Evolutionary conservation across 2,888 invertebrate genomes (phyloP), one percentile per base, ranked within the genome.

Genomic region (Phytoseiulus persimilis): DNA sequence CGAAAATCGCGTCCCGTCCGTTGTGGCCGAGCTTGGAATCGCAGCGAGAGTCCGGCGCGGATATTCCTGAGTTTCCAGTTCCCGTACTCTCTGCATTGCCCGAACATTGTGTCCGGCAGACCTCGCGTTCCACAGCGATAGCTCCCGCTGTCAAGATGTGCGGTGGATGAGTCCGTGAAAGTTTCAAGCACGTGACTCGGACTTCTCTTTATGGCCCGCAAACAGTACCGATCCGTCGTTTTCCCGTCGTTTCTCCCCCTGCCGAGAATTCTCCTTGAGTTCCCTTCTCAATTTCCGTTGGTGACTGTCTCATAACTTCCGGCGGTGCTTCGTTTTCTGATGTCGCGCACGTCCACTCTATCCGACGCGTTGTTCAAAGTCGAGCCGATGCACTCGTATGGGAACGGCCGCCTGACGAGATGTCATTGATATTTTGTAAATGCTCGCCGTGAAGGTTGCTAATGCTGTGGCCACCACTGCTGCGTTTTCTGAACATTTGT

Each of bases 391-490:
- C 28, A 65, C 65, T 65, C 65, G 65, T 23, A 65, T 65, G 65
- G 28, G 65, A 65, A 65, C 65, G 65, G 18, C 65, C 18, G 28
- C 23, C 65, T 65, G 65, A 65, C 65, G 65, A 65, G 65, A 65
- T 65, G 65, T 65, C 65, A 65, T 65, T 65, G 65, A 65, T 65
- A 65, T 65, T 65, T 65, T 65, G 65, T 65, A 65, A 65, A 65
- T 65, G 65, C 65, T 65, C 65, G 18, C 18, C 65, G 65, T 65
- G 65, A 65, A 65, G 65, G 65, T 65, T 28, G 28, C 65, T 65
- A 18, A 6, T 28, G 28, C 65, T 65, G 65, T 28, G 23, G 65
- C 65, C 18, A 28, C 65, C 65, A 28, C 65, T 65, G 65, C 65
- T 18, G 65, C 28, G 65, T 65, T 65, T 65, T 65, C 65, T 65